A percentile compares a stretch with the other conserved stretches of the same genome.
phyloP scores from a whole-genome alignment of 1,140 invertebrate genomes.

The Euura saliciscinereae region DNA sequence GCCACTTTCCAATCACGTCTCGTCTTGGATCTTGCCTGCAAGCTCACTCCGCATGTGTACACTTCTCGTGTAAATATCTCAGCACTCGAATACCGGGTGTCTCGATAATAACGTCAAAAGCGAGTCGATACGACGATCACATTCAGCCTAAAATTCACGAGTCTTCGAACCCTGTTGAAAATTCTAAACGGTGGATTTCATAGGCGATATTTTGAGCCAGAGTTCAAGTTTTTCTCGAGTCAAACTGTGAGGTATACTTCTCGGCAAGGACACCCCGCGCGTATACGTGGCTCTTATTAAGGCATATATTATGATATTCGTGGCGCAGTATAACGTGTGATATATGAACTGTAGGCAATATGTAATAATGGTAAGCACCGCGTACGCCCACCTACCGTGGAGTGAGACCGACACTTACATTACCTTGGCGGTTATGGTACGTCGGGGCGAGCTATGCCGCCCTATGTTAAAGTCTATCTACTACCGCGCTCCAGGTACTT shows the following conservation, averaged over 20 bases:
- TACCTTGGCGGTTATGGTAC: constrained; percentile 10
- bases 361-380: constrained; percentile 40
- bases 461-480: not conserved
- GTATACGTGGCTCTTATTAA: not conserved
- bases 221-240: no score
- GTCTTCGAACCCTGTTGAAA: no score
- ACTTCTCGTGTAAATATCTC: not conserved
- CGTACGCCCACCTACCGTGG: constrained; percentile 42
- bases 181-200: no score
- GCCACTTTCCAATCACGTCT: constrained; percentile 4
- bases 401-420: constrained; percentile 24
- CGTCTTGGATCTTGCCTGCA: not conserved
- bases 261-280: not conserved
- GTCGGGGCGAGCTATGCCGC: not conserved
- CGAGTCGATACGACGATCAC: no score
- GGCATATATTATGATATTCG: constrained; percentile 16
- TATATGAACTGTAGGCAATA: constrained; percentile 42
- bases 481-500: not conserved
- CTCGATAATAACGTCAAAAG: not conserved
- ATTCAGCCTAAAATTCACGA: no score
- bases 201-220: no score
- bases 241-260: not conserved
- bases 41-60: no score
- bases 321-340: constrained; percentile 35
- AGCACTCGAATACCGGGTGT: not conserved